These are phyloP conservation scores for Erpetoichthys calabaricus DNA, from an alignment of 2,797 vertebrate species.

Conservation along the genomic window DNA sequence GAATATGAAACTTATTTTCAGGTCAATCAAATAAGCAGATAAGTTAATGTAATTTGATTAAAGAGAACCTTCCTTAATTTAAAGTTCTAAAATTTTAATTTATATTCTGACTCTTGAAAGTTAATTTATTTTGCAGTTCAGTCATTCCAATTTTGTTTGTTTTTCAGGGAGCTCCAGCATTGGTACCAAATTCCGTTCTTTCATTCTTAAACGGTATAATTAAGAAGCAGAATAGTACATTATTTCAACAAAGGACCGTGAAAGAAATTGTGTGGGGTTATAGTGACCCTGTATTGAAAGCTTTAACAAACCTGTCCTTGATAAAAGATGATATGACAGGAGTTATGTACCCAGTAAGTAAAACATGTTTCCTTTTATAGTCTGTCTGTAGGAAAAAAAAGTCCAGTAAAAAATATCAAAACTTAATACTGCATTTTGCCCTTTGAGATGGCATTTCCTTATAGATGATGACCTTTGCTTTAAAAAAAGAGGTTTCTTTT, in stretches of 20 bases:
- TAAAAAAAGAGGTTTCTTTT: too few species aligned
- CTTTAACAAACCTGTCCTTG: conserved; percentile 25
- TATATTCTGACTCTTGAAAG: too few species aligned
- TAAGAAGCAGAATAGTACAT: conserved; percentile 37
- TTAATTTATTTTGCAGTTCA: not conserved
- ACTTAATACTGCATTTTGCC: too few species aligned
- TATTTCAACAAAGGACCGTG: conserved; percentile 71
- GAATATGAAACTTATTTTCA: too few species aligned
- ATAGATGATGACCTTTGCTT: too few species aligned
- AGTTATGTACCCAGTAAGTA: conserved; percentile 66
- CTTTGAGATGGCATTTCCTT: too few species aligned
- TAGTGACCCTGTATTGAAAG: conserved; percentile 49
- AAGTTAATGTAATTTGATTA: too few species aligned
- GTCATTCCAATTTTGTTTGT: not conserved
- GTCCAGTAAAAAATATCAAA: too few species aligned
- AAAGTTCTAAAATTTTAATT: too few species aligned
- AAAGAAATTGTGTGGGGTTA: conserved; percentile 86
- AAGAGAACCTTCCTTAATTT: too few species aligned
- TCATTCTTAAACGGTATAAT: conserved; percentile 29
- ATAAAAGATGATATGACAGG: conserved; percentile 29
- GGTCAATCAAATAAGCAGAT: too few species aligned
- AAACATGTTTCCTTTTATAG: conserved; percentile 9
- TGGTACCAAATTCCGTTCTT: conserved; percentile 27
- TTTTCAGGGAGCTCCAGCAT: conserved; percentile 52
- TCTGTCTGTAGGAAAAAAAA: conserved; percentile 2